phyloP scores from a whole-genome alignment of 2,797 vertebrate genomes.

The Myotis planiceps region DNA sequence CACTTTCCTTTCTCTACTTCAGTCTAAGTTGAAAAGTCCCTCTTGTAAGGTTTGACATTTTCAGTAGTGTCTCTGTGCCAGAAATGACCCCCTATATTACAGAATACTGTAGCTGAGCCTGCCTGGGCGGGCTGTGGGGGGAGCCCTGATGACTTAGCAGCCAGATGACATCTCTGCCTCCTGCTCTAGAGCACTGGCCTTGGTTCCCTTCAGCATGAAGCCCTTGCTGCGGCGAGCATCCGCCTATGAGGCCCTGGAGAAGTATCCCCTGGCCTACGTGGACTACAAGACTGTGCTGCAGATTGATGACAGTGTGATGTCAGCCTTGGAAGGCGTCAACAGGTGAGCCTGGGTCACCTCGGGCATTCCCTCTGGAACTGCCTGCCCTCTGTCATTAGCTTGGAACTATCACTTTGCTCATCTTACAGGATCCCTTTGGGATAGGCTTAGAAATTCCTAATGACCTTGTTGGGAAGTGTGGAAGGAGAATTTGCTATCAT shows the following conservation, averaged over 20 bases:
- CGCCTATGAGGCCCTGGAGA: conserved; percentile 93
- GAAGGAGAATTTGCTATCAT: neutral
- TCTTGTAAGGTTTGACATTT: neutral
- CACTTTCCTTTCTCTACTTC: neutral
- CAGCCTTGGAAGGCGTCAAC: conserved; percentile 94
- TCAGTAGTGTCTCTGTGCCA: neutral
- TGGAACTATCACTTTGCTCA: neutral
- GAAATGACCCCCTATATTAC: neutral
- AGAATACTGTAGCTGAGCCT: neutral
- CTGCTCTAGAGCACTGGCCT: conserved; percentile 85
- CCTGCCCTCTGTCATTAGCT: neutral
- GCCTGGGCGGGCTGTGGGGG: neutral
- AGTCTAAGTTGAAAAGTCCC: neutral
- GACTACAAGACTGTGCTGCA: conserved; percentile 95
- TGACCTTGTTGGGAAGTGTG: neutral
- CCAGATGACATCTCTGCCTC: neutral
- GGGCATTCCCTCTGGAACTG: neutral
- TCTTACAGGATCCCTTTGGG: neutral
- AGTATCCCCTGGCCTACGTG: conserved; percentile 92
- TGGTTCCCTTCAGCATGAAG: conserved; percentile 93
- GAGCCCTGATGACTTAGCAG: neutral
- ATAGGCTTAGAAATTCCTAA: neutral
- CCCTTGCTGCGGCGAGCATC: conserved; percentile 93
- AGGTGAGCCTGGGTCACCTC: conserved; percentile 84
- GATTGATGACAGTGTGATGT: conserved; percentile 90